Conservation (phyloP, 2,888 invertebrate genomes). For the Andricus quercusramuli region DNA sequence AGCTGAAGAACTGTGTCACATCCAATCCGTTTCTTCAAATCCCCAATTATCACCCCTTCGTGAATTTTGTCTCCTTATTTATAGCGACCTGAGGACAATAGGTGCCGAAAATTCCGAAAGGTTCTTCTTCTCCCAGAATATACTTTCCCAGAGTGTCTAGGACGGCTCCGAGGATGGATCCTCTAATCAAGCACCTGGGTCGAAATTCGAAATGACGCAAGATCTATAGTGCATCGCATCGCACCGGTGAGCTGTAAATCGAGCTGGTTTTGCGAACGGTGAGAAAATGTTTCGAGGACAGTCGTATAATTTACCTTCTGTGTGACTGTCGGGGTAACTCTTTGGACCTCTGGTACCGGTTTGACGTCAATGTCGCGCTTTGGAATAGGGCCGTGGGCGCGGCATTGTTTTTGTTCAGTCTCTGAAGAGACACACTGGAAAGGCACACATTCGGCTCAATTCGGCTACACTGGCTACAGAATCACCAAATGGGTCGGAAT, state of each 20-base stretch:
- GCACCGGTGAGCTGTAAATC: constrained; percentile 39
- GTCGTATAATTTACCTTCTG: constrained; percentile 50
- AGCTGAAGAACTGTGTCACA: not conserved
- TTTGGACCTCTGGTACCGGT: constrained; percentile 28
- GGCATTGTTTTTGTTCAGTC: constrained; percentile 54
- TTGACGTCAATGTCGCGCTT: constrained; percentile 45
- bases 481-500: constrained; percentile 60
- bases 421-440: constrained; percentile 38
- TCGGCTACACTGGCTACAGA: constrained; percentile 23
- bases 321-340: constrained; percentile 39
- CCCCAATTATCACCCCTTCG: not conserved
- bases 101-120: constrained; percentile 3
- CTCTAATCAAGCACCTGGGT: constrained; percentile 53
- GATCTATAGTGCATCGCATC: constrained; percentile 43
- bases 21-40: not conserved
- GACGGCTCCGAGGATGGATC: constrained; percentile 11
- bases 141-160: not conserved
- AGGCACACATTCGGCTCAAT: constrained; percentile 40
- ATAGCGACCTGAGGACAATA: not conserved
- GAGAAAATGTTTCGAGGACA: constrained; percentile 33
- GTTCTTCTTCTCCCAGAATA: not conserved
- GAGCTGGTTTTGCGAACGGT: constrained; percentile 45
- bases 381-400: constrained; percentile 44
- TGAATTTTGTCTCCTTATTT: constrained; percentile 2
- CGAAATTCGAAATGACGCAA: constrained; percentile 29